A percentile compares a stretch with the other conserved stretches of the same genome.
Conservation (phyloP, 1,140 invertebrate species). For the Drosophila lini region DNA sequence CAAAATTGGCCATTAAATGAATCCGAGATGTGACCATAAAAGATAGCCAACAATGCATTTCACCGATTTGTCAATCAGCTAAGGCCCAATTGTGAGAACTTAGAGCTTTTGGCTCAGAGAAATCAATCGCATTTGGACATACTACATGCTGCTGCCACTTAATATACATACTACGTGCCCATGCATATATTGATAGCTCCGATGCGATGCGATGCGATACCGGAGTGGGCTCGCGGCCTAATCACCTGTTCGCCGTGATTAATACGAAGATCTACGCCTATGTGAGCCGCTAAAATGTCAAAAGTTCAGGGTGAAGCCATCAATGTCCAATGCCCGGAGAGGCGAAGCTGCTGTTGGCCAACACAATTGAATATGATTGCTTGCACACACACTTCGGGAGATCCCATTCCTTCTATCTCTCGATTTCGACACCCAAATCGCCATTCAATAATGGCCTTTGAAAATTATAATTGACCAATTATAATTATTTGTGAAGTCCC, state of each 20-base stretch:
- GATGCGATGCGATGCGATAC: conserved; percentile 23
- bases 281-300: conserved; percentile 61
- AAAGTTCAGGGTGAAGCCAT: conserved; percentile 76
- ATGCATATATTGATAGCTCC: conserved; percentile 43
- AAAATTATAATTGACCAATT: conserved; percentile 36
- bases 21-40: conserved; percentile 24
- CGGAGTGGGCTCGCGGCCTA: conserved; percentile 60
- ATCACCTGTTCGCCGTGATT: conserved; percentile 76
- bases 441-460: conserved; percentile 16
- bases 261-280: conserved; percentile 61
- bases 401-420: conserved; percentile 21
- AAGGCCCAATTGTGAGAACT: conserved; percentile 28
- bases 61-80: conserved; percentile 33
- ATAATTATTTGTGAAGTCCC: conserved; percentile 15
- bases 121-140: conserved; percentile 35
- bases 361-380: conserved; percentile 44
- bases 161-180: conserved; percentile 29
- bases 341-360: conserved; percentile 42
- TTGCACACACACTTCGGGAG: conserved; percentile 20
- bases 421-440: conserved; percentile 31
- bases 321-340: conserved; percentile 71
- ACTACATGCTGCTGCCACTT: not conserved
- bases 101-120: not conserved
- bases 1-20: conserved; percentile 38
- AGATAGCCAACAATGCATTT: conserved; percentile 30